Conservation (phyloP, 2,797 vertebrate species). For the Pseudochirops cupreus region DNA sequence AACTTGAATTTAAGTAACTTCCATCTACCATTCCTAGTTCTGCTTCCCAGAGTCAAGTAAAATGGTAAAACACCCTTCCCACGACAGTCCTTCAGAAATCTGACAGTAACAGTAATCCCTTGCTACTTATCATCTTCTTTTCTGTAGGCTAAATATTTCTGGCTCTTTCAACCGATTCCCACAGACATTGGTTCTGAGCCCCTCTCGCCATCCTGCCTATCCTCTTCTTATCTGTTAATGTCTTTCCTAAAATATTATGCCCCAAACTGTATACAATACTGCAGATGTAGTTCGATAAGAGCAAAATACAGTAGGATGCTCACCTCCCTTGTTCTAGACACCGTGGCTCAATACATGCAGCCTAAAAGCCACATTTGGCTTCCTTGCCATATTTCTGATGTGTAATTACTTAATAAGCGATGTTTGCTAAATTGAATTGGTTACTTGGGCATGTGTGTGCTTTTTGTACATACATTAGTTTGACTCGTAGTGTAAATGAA, state of each 20-base stretch:
- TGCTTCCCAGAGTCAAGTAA: not conserved
- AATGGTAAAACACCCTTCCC: not conserved
- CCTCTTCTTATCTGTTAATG: not conserved
- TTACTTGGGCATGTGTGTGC: not conserved
- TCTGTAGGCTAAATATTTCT: not conserved
- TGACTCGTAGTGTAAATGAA: not conserved
- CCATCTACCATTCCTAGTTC: not conserved
- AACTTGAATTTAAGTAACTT: not conserved
- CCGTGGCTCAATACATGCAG: not conserved
- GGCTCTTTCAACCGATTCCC: not conserved
- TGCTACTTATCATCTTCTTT: not conserved
- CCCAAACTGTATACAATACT: not conserved
- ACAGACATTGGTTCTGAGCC: not conserved
- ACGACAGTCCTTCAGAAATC: not conserved
- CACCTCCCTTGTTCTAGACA: not conserved
- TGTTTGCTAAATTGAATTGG: conserved; percentile 36
- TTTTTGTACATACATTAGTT: not conserved
- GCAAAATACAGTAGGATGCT: not conserved
- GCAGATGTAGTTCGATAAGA: not conserved
- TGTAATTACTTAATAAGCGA: not conserved
- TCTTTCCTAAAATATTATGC: not conserved
- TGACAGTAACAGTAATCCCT: not conserved
- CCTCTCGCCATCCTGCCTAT: not conserved
- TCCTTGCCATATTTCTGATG: not conserved
- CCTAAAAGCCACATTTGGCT: not conserved